A percentile compares a stretch with the other conserved stretches of the same genome.
phyloP scores from a whole-genome alignment of 1,140 invertebrate species.

The Potamilus streckersoni region DNA sequence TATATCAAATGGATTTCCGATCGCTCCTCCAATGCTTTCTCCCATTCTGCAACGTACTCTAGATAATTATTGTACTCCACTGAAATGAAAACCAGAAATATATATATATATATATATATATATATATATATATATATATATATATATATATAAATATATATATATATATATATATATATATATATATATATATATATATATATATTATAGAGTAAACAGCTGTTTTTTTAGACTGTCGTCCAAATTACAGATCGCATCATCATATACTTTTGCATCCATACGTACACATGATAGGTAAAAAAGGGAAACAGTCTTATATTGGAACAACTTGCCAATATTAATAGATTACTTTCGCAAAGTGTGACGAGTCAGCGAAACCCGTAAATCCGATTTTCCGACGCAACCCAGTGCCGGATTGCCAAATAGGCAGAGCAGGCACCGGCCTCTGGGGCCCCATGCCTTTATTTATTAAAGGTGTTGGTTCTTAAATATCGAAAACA shows the following conservation, averaged over 20 bases:
- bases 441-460: neutral
- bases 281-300: neutral
- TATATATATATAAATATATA: no score
- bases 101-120: no score
- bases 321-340: neutral
- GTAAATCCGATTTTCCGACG: neutral
- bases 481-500: neutral
- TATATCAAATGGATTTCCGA: neutral
- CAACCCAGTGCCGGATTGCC: neutral
- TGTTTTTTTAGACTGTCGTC: neutral
- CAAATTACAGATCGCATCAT: neutral
- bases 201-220: neutral
- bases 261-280: neutral
- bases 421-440: neutral
- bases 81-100: neutral
- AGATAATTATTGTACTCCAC: slow-evolving; percentile 10
- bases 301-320: neutral
- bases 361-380: neutral
- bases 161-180: no score
- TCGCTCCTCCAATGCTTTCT: neutral
- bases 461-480: neutral
- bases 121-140: no score
- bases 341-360: neutral
- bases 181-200: no score
- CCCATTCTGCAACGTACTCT: slow-evolving; percentile 10